Evolutionary conservation across 2,888 invertebrate genomes (phyloP).

Genomic region (Dasypolia templi): DNA sequence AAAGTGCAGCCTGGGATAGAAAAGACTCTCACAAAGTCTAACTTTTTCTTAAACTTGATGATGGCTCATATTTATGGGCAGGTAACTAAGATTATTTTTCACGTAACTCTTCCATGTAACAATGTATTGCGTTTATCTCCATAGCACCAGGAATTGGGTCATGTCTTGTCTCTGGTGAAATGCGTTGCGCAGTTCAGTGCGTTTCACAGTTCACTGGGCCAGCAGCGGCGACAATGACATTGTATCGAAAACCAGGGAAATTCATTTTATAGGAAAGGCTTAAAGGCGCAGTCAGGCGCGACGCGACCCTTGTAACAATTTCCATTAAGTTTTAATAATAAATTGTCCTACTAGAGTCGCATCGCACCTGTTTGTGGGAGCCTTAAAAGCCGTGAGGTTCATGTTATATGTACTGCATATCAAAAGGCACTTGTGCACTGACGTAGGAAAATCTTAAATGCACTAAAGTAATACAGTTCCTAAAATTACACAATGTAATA

Average conservation of each 20-base stretch:
- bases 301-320: no score
- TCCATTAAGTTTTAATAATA: no score
- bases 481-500: neutral
- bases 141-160: constrained; percentile 24
- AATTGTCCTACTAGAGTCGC: no score
- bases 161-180: constrained; percentile 17
- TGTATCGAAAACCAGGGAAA: constrained; percentile 26
- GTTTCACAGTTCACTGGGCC: constrained; percentile 51
- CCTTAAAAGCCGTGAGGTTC: constrained; percentile 2
- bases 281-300: no score
- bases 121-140: constrained; percentile 18
- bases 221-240: constrained; percentile 18
- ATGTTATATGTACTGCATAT: constrained; percentile 1
- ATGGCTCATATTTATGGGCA: neutral
- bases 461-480: constrained; percentile 1
- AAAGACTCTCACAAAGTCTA: neutral
- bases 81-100: neutral
- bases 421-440: constrained; percentile 3
- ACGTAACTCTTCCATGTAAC: neutral
- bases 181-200: constrained; percentile 45
- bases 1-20: neutral
- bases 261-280: constrained; percentile 4
- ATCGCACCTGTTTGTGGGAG: no score
- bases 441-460: constrained; percentile 1
- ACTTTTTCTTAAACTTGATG: neutral